Base-by-base conservation (phyloP, 2,113 vertebrate species). In the Tragulus kanchil region DNA sequence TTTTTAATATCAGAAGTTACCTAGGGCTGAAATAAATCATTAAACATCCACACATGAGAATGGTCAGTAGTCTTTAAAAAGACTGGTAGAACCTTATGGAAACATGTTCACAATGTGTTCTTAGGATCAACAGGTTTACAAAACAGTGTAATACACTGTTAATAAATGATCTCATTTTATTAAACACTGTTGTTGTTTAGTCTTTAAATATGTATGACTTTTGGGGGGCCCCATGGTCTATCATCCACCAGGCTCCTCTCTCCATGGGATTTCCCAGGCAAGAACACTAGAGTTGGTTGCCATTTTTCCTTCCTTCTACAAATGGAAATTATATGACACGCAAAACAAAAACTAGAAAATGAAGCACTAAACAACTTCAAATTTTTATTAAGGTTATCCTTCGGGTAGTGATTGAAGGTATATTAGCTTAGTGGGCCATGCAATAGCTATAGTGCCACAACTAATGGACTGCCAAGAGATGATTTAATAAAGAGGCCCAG, bases 401-500 rank as follows among this genome's bases (percentile, higher is more conserved):
- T 98, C 96, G 97, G 91, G 78, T 96, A 92, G 91, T 90, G 87
- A 98, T 28, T 93, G 84, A 92, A 97, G 85, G 89, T 87, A 82
- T 98, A 93, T 95, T 94, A 98, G 93, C 95, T 98, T 85, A 97
- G 97, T 85, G 93, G 85, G 69, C 90, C 97, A 97, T 83, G 95
- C 85, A 83, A 83, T 71, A 67, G 84, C 94, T 85, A n/a, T 95
- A 23, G 0, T 93, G 95, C 65, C 90, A 95, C 81, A 97, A 97
- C 95, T 98, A 98, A 98, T n/a, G 77, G 97, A 93, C 97, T 96
- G 97, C 95, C 96, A 95, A 96, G 96, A 96, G 96, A 97, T 97
- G 97, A 98, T 98, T 98, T 98, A 98, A 98, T 98, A 98, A 97
- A 98, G 84, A 98, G 92, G 62, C 89, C 98, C 97, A 95, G 97